Evolutionary conservation across 2,797 vertebrate species (phyloP), one percentile per base, ranked within the genome.

Genomic region (Tapirus indicus): DNA sequence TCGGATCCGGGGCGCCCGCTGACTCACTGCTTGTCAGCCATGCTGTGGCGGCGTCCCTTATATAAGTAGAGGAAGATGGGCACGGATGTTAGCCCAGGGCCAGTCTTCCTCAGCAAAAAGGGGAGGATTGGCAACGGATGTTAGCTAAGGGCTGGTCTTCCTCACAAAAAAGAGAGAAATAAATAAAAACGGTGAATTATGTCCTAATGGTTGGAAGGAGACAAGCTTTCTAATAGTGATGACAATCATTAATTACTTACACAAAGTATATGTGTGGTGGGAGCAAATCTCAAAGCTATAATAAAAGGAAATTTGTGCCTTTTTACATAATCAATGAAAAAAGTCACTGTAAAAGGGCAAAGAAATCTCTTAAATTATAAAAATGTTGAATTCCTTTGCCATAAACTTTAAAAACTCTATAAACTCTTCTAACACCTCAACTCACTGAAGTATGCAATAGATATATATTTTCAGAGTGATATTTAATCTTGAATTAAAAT

Each of bases 221-320:
- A 64, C 9, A 77, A 78, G 44, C 35, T 94, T 96, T 78, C 52
- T 91, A 18, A 62, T 41, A 71, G 72, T 71, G 74, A 86, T 64
- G 54, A 75, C 8, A 91, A 13, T 91, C 93, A 68, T 44, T 94
- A 88, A 85, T 92, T 83, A 85, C 17, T 78, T n/a, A 77, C n/a
- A 41, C 7, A 83, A 88, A 79, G 35, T 95, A 29, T 69, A 17
- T 60, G 25, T 88, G 29, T 93, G 35, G 52, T 79, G 23, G 32
- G 68, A 95, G 27, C 58, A 91, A 88, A 93, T 91, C 62, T 97
- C 77, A 96, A 91, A 85, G 64, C 66, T 77, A n/a, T 80, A 72
- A 54, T 85, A 49, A 86, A 83, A 49, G 82, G 74, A 80, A 84
- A 38, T 86, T 27, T 91, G 41, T 91, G 66, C 23, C 17, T 71